phyloP scores from a whole-genome alignment of 2,113 vertebrate species.

The Delphinapterus leucas region DNA sequence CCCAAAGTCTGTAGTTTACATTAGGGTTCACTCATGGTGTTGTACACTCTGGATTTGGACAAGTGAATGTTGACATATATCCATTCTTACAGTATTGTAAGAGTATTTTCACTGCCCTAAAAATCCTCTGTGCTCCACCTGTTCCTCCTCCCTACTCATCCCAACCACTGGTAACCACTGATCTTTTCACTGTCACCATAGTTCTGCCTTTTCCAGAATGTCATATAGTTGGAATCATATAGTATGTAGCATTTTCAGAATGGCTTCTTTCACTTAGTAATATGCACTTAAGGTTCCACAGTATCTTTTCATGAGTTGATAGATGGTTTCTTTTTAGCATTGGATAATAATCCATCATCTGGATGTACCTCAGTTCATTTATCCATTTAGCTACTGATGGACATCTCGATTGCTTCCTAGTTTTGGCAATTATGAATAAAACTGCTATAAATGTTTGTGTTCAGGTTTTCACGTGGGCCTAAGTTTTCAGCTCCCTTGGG shows the following conservation, averaged over 20 bases:
- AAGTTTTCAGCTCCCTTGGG: not conserved
- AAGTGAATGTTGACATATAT: not conserved
- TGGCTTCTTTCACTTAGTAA: not conserved
- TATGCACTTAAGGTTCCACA: not conserved
- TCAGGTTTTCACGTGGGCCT: not conserved
- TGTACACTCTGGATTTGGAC: not conserved
- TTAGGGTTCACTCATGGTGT: not conserved
- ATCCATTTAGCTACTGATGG: not conserved
- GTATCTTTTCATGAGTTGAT: not conserved
- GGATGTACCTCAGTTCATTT: not conserved
- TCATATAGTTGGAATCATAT: not conserved
- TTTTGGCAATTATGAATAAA: not conserved
- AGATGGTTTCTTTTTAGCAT: not conserved
- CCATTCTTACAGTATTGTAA: not conserved
- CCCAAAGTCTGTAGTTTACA: not conserved
- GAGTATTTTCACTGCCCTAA: not conserved
- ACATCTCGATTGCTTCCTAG: not conserved
- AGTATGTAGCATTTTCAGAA: not conserved
- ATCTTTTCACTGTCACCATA: not conserved
- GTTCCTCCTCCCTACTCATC: not conserved
- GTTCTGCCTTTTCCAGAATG: not conserved
- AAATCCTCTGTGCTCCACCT: not conserved
- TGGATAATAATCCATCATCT: not conserved
- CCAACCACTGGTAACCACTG: not conserved
- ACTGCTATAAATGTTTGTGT: not conserved